A percentile compares a stretch with the other conserved stretches of the same genome.
These are phyloP conservation scores for Idris sp. DNA, from an alignment of 1,140 invertebrate species.

Conservation along the genomic window DNA sequence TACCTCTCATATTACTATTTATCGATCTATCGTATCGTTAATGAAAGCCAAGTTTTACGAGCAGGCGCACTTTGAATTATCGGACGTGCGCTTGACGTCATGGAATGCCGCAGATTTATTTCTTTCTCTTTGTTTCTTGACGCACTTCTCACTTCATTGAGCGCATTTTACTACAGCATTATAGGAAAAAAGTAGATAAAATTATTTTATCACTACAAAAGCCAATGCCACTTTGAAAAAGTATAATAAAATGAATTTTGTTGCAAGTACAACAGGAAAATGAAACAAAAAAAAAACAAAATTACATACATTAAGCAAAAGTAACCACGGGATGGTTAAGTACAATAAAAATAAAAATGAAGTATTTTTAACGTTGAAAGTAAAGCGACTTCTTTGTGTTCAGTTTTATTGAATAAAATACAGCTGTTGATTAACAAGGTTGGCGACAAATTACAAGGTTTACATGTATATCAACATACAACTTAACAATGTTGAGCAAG, in stretches of 20 bases:
- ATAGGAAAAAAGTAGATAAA: too few species aligned
- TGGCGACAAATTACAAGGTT: slow-evolving; percentile 14
- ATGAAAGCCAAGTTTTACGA: slow-evolving; percentile 61
- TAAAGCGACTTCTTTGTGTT: slow-evolving; percentile 27
- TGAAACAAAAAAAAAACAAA: too few species aligned
- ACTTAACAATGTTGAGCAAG: slow-evolving; percentile 12
- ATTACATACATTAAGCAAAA: too few species aligned
- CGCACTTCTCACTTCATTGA: slow-evolving; percentile 36
- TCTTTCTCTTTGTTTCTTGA: slow-evolving; percentile 24
- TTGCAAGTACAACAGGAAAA: too few species aligned
- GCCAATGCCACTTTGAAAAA: too few species aligned
- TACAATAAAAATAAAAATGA: slow-evolving; percentile 31
- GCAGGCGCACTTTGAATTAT: slow-evolving; percentile 41
- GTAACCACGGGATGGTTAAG: slow-evolving; percentile 42
- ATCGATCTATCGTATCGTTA: slow-evolving; percentile 58
- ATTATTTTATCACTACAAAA: too few species aligned
- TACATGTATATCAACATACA: slow-evolving; percentile 3
- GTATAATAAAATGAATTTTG: too few species aligned
- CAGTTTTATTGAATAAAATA: slow-evolving; percentile 50
- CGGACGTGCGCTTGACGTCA: slow-evolving; percentile 33
- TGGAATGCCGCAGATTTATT: slow-evolving; percentile 48
- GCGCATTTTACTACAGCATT: slow-evolving; percentile 18
- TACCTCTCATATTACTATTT: slow-evolving; percentile 58
- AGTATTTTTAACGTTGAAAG: slow-evolving; percentile 17
- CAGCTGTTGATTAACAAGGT: slow-evolving; percentile 41